A percentile compares a stretch with the other conserved stretches of the same genome.
Evolutionary conservation across 2,888 invertebrate species (phyloP).

Genomic region (Mythimna vitellina): DNA sequence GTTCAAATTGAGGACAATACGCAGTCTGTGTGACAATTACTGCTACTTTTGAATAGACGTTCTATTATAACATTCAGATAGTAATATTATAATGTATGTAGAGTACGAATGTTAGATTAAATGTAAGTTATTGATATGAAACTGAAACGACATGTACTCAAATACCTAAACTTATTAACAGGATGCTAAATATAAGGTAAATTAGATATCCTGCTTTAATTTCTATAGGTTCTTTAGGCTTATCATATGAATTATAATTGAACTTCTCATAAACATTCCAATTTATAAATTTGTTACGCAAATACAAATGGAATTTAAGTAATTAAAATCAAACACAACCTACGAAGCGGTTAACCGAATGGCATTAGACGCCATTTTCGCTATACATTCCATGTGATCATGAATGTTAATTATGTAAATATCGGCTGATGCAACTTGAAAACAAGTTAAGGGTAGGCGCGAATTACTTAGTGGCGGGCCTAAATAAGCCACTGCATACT

Average conservation of each 20-base stretch:
- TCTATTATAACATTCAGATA: background rate
- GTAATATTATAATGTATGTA: background rate
- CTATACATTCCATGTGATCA: constrained; percentile 23
- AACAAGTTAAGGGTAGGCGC: constrained; percentile 47
- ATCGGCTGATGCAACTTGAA: constrained; percentile 25
- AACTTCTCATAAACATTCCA: background rate
- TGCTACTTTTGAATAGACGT: background rate
- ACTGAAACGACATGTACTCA: background rate
- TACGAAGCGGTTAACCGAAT: constrained; percentile 21
- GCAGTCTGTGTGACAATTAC: background rate
- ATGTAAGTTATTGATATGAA: background rate
- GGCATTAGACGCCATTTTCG: constrained; percentile 19
- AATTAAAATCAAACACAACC: constrained; percentile 50
- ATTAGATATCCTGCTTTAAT: constrained; percentile 14
- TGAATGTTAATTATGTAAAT: constrained; percentile 19
- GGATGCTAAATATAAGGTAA: background rate
- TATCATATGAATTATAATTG: background rate
- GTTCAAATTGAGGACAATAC: background rate
- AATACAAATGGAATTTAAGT: constrained; percentile 20
- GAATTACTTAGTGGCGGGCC: background rate
- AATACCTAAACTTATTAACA: background rate
- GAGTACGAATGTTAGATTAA: background rate
- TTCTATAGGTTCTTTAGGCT: background rate
- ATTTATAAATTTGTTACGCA: constrained; percentile 18
- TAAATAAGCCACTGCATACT: background rate